A percentile compares a stretch with the other conserved stretches of the same genome.
phyloP scores from a whole-genome alignment of 2,113 vertebrate genomes.

The Triplophysa rosa region DNA sequence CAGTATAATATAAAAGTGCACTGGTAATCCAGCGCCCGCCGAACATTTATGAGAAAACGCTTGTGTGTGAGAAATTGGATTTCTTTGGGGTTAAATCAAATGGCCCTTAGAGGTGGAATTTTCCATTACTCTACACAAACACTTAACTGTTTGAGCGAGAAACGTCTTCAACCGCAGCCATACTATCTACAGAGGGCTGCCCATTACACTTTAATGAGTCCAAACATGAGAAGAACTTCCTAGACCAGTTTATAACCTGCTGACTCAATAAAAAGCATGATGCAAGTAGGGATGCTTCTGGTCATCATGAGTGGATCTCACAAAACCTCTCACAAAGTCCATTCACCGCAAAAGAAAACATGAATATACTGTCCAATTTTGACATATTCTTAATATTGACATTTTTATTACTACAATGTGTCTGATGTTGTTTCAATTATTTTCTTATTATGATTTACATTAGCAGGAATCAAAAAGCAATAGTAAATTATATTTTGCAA shows the following conservation, averaged over 20 bases:
- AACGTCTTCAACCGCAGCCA: slow-evolving; percentile 14
- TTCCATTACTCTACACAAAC: slow-evolving; percentile 31
- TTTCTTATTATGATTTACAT: too few relatives aligned
- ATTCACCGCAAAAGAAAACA: neutral
- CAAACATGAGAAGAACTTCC: slow-evolving; percentile 27
- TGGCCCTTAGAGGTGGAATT: neutral
- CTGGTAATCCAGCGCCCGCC: slow-evolving; percentile 9
- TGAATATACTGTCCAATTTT: too few relatives aligned
- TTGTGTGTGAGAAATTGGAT: slow-evolving; percentile 14
- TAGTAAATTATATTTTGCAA: too few relatives aligned
- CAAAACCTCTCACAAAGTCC: neutral
- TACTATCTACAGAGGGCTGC: slow-evolving; percentile 21
- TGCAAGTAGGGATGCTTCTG: neutral
- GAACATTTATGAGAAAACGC: slow-evolving; percentile 10
- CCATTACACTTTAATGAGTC: slow-evolving; percentile 38
- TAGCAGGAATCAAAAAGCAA: too few relatives aligned
- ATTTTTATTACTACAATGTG: too few relatives aligned
- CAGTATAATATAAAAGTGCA: slow-evolving; percentile 4
- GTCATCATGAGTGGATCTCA: neutral
- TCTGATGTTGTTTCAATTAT: too few relatives aligned
- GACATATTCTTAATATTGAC: too few relatives aligned
- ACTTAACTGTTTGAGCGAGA: neutral
- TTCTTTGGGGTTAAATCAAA: slow-evolving; percentile 22
- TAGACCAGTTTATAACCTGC: slow-evolving; percentile 2
- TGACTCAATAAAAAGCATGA: slow-evolving; percentile 10